Evolutionary conservation across 2,888 invertebrate species (phyloP).

Genomic region (Venusia cambrica): DNA sequence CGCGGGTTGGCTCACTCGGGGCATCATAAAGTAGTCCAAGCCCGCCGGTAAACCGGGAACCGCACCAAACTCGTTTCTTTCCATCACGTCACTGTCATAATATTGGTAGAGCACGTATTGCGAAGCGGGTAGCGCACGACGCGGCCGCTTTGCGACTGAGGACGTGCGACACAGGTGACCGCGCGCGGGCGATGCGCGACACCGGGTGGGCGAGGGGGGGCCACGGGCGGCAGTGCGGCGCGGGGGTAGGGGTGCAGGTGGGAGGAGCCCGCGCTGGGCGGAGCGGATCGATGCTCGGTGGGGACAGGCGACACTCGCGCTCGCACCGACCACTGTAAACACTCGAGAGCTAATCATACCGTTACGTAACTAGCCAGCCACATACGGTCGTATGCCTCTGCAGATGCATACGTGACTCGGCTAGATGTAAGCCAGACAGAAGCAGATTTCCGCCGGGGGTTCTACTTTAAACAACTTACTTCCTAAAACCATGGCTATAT

Average conservation of each 20-base stretch:
- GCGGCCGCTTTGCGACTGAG: constrained; percentile 81
- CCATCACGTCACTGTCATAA: constrained; percentile 78
- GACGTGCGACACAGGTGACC: constrained; percentile 81
- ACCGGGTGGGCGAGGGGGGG: constrained; percentile 67
- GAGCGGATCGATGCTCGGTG: constrained; percentile 79
- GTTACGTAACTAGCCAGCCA: constrained; percentile 62
- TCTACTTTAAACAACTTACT: constrained; percentile 21
- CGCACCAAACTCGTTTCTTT: constrained; percentile 74
- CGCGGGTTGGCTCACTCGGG: constrained; percentile 88
- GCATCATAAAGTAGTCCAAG: constrained; percentile 78
- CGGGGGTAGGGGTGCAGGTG: constrained; percentile 52
- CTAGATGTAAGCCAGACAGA: constrained; percentile 18
- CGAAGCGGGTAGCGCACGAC: constrained; percentile 80
- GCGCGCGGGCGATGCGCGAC: constrained; percentile 73
- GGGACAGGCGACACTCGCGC: constrained; percentile 75
- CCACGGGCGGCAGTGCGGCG: constrained; percentile 35
- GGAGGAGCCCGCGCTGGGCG: constrained; percentile 77
- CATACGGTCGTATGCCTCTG: constrained; percentile 33
- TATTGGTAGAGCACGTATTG: constrained; percentile 47
- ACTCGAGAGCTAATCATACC: constrained; percentile 54
- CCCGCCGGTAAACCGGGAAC: constrained; percentile 74
- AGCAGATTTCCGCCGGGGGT: constrained; percentile 19
- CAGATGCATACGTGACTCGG: constrained; percentile 33
- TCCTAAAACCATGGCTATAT: constrained; percentile 11
- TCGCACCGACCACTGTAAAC: constrained; percentile 65